A percentile compares a stretch with the other conserved stretches of the same genome.
Evolutionary conservation across 2,888 invertebrate species (phyloP).

Genomic region (Drosophila seclusa): DNA sequence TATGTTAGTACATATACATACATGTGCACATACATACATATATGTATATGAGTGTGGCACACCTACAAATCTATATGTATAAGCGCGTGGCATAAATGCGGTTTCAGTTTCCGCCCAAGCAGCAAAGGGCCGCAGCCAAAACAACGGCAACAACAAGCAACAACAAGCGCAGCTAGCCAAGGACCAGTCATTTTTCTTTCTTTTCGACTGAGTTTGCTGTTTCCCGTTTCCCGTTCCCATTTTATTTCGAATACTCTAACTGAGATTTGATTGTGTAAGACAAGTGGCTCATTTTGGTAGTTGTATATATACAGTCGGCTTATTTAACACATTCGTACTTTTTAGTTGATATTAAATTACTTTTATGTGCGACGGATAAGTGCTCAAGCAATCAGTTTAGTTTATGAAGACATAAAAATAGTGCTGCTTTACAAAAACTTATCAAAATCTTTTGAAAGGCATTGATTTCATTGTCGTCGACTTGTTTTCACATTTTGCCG

Average conservation of each 20-base stretch:
- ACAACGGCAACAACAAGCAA: conserved; percentile 23
- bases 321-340: background rate
- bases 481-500: background rate
- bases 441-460: background rate
- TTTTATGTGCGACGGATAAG: background rate
- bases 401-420: background rate
- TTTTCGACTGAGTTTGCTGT: conserved; percentile 25
- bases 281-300: background rate
- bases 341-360: background rate
- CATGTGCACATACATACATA: conserved; percentile 7
- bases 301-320: background rate
- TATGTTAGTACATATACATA: conserved; percentile 3
- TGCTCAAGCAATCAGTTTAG: background rate
- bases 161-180: conserved; percentile 45
- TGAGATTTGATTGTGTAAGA: background rate
- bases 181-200: conserved; percentile 51
- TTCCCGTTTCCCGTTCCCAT: conserved; percentile 17
- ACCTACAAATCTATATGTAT: conserved; percentile 10
- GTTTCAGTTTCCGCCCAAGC: conserved; percentile 69
- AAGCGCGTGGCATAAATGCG: conserved; percentile 54
- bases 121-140: conserved; percentile 46
- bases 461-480: no score
- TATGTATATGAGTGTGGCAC: conserved; percentile 2
- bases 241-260: conserved; percentile 19
- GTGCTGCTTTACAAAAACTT: background rate